Conservation (phyloP, 2,797 vertebrate species). For the Antennarius maculatus region DNA sequence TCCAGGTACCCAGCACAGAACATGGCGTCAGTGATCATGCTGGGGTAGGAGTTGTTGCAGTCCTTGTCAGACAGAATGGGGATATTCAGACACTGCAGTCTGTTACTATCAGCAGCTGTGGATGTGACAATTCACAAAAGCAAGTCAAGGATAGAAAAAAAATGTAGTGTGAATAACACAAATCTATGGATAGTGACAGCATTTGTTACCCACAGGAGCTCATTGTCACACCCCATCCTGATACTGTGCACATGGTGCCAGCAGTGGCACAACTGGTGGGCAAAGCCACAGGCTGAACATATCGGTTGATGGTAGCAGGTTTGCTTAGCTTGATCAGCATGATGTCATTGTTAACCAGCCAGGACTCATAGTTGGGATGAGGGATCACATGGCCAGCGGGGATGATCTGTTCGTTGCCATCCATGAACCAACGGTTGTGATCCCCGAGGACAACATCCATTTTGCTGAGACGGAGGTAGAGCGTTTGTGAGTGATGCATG, state of each 20-base stretch:
- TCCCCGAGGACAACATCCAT: conserved; percentile 84
- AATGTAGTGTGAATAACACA: too few species aligned
- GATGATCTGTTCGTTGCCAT: conserved; percentile 25
- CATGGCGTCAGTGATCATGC: conserved; percentile 72
- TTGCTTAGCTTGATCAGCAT: conserved; percentile 11
- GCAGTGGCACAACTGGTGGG: conserved; percentile 56
- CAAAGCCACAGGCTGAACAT: conserved; percentile 2
- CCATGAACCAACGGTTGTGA: conserved; percentile 68
- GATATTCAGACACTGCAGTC: conserved; percentile 73
- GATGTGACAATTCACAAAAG: not conserved
- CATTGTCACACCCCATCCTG: conserved; percentile 77
- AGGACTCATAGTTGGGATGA: not conserved
- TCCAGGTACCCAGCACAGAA: conserved; percentile 76
- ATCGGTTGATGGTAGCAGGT: not conserved
- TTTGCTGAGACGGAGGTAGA: conserved; percentile 59
- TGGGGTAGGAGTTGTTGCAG: conserved; percentile 69
- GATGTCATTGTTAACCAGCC: not conserved
- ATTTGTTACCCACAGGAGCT: conserved; percentile 4
- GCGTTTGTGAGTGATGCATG: not conserved
- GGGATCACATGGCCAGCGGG: conserved; percentile 18
- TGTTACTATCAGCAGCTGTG: conserved; percentile 53
- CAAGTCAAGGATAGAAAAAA: not conserved
- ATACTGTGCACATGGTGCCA: conserved; percentile 80
- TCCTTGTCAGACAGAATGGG: conserved; percentile 64
- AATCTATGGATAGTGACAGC: not conserved